Evolutionary conservation across 2,888 invertebrate genomes (phyloP).

Genomic region (Tenthredo distinguenda): DNA sequence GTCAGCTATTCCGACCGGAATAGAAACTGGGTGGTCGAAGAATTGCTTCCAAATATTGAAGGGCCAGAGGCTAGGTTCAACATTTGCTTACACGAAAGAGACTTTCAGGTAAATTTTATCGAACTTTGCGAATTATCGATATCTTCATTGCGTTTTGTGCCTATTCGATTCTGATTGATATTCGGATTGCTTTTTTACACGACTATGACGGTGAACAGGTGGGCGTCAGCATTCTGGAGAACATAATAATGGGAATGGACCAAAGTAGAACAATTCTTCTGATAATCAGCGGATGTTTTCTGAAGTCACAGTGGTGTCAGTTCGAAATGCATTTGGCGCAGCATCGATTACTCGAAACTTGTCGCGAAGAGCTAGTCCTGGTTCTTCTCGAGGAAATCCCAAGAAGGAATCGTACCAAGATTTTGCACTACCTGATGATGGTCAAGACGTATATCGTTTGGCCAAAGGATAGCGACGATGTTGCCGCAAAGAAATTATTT

Average conservation of each 20-base stretch:
- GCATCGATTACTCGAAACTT: constrained; percentile 83
- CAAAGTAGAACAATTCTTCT: constrained; percentile 83
- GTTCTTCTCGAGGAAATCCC: constrained; percentile 85
- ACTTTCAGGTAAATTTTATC: constrained; percentile 81
- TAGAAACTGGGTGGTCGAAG: constrained; percentile 83
- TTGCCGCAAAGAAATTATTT: constrained; percentile 73
- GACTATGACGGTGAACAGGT: constrained; percentile 75
- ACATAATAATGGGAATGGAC: constrained; percentile 86
- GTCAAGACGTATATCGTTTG: constrained; percentile 86
- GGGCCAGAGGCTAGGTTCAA: constrained; percentile 79
- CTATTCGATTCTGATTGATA: background rate
- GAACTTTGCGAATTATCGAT: background rate
- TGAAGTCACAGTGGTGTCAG: constrained; percentile 87
- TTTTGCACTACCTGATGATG: constrained; percentile 84
- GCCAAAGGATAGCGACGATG: constrained; percentile 77
- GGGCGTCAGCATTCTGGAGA: constrained; percentile 85
- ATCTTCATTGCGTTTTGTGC: background rate
- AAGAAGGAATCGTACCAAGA: constrained; percentile 81
- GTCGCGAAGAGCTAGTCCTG: constrained; percentile 83
- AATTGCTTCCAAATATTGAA: constrained; percentile 84
- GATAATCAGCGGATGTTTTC: constrained; percentile 83
- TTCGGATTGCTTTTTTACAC: background rate
- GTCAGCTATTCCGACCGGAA: constrained; percentile 86
- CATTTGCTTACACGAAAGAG: constrained; percentile 86
- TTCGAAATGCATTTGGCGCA: constrained; percentile 87